phyloP scores from a whole-genome alignment of 2,888 invertebrate genomes.

The Steinernema scapterisci region DNA sequence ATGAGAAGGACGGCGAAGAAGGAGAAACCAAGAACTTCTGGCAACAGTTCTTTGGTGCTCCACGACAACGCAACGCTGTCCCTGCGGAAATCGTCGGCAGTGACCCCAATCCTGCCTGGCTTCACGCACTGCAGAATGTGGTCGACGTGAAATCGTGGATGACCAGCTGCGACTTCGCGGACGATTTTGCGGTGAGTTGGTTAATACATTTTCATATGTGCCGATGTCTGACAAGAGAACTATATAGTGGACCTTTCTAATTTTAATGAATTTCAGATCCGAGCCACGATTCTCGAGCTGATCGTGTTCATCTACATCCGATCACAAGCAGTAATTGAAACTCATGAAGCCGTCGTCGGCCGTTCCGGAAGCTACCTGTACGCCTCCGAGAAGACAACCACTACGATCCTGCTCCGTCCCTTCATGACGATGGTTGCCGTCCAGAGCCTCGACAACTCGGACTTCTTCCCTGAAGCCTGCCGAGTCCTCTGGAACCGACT shows the following conservation, averaged over 20 bases:
- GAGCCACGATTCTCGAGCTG: slow-evolving; percentile 53
- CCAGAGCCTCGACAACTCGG: neutral
- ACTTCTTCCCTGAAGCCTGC: slow-evolving; percentile 38
- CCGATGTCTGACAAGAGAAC: too few relatives aligned
- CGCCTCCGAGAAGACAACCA: slow-evolving; percentile 44
- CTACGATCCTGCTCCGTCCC: slow-evolving; percentile 62
- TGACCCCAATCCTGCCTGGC: slow-evolving; percentile 41
- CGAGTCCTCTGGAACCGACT: slow-evolving; percentile 41
- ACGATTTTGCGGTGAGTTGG: slow-evolving; percentile 23
- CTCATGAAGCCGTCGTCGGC: slow-evolving; percentile 48
- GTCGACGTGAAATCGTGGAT: slow-evolving; percentile 49
- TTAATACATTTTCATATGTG: too few relatives aligned
- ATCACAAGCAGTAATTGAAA: slow-evolving; percentile 52
- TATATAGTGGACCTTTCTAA: too few relatives aligned
- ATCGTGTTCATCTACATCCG: slow-evolving; percentile 56
- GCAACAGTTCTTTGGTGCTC: slow-evolving; percentile 23
- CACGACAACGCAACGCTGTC: neutral
- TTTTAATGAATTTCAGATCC: slow-evolving; percentile 36
- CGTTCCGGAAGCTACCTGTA: slow-evolving; percentile 34
- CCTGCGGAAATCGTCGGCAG: slow-evolving; percentile 17
- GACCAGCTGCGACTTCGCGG: neutral
- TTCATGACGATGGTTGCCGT: slow-evolving; percentile 48
- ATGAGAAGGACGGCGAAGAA: slow-evolving; percentile 17
- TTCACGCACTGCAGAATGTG: slow-evolving; percentile 43
- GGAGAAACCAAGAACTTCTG: slow-evolving; percentile 30